phyloP scores from a whole-genome alignment of 2,888 invertebrate genomes.

The Drosophila koepferae region DNA sequence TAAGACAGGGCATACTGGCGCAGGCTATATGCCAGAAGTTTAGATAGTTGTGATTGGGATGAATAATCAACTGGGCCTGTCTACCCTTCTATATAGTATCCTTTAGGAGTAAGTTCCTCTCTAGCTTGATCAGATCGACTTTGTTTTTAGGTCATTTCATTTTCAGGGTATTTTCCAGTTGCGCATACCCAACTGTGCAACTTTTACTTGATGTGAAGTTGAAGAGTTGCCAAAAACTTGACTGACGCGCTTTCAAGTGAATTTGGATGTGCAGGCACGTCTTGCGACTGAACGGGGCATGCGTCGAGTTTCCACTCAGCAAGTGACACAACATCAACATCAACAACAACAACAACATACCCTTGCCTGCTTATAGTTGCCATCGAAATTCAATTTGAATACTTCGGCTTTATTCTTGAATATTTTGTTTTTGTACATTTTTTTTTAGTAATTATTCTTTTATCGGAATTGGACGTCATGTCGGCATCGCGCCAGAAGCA shows the following conservation, averaged over 20 bases:
- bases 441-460: not conserved
- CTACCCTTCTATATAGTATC: no score
- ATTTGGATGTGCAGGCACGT: constrained; percentile 17
- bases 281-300: constrained; percentile 21
- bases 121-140: no score
- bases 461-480: not conserved
- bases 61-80: not conserved
- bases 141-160: no score
- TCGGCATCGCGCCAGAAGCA: not conserved
- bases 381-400: constrained; percentile 16
- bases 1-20: not conserved
- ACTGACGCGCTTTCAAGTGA: constrained; percentile 16
- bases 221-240: constrained; percentile 34
- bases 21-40: no score
- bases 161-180: not conserved
- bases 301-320: constrained; percentile 11
- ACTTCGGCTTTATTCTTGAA: not conserved
- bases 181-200: not conserved
- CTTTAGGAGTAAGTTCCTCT: no score
- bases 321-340: no score
- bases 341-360: not conserved
- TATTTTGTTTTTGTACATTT: not conserved
- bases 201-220: constrained; percentile 16
- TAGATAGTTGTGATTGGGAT: no score
- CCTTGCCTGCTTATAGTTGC: not conserved